Evolutionary conservation across 2,113 vertebrate species (phyloP), one percentile per base, ranked within the genome.

Genomic region (Synodontis membranacea): DNA sequence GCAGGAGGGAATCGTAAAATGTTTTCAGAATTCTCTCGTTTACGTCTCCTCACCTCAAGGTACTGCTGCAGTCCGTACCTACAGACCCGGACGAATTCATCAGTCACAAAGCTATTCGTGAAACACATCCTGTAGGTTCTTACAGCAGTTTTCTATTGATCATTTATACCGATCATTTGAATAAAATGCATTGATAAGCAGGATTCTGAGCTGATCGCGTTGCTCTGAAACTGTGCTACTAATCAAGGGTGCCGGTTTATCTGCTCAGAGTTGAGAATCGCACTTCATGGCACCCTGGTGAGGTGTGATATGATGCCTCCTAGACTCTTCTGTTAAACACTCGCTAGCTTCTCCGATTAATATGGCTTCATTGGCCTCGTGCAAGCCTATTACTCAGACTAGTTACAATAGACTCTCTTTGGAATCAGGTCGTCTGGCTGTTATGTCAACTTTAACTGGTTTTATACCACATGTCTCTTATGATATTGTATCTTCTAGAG

Each of bases 221-320:
- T 84, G 83, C 50, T 52, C 58, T 82, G 58, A 58, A 42, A 44
- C 62, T 23, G 54, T 70, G 88, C 70, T 85, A 87, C 83, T 87
- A 56, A 87, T 87, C 79, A 82, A 76, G 68, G 79, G 44, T 87
- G 72, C 75, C 80, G 84, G 76, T 86, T 89, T 85, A 78, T 86
- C 54, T 83, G 72, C 42, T 82, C 34, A 7, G 19, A 87, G 46
- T 86, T 82, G 84, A 88, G 80, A 86, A 81, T 88, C 74, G 83
- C 64, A 83, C 89, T 85, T 42, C 81, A 84, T 80, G 68, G 83
- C 87, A 79, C 83, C 84, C 85, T 42, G 79, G 66, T 81, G 82
- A 84, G 84, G 87, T 87, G 86, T 80, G 83, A 84, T 88, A 75
- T 68, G 82, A 87, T 88, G 83, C 83, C 52, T 89, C 80, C 78